These are phyloP conservation scores for Arremon brunneinucha DNA, from an alignment of 2,797 vertebrate species.

Conservation along the genomic window DNA sequence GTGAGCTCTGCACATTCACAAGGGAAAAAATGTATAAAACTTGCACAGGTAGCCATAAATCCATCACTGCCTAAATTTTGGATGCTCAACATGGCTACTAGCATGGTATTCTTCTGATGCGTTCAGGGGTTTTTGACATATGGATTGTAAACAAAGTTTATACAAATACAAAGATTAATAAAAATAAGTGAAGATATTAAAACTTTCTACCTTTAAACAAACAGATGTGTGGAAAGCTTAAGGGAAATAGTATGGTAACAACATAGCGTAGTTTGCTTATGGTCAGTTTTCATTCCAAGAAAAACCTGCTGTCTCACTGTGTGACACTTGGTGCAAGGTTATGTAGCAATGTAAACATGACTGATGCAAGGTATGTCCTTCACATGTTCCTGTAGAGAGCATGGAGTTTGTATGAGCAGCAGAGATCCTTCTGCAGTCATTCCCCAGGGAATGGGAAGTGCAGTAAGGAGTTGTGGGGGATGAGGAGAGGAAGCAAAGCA, in stretches of 20 bases:
- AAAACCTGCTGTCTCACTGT: background rate
- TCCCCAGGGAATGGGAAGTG: background rate
- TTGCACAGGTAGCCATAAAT: background rate
- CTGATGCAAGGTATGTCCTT: background rate
- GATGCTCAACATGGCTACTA: background rate
- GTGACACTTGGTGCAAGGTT: background rate
- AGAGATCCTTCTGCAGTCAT: rapidly evolving
- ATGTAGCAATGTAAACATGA: background rate
- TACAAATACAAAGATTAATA: background rate
- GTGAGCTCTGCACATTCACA: background rate
- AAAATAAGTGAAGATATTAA: background rate
- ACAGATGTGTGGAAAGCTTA: background rate
- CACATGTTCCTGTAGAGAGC: background rate
- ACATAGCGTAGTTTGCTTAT: background rate
- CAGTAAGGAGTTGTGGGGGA: background rate
- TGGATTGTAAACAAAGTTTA: background rate
- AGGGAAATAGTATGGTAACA: background rate
- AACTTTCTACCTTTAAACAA: background rate
- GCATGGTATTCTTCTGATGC: background rate
- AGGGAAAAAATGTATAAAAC: background rate
- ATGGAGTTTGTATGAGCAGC: background rate
- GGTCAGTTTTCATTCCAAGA: background rate
- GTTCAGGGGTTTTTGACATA: rapidly evolving
- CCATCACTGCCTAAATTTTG: background rate
- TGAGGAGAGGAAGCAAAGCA: background rate